phyloP scores from a whole-genome alignment of 1,140 invertebrate genomes.

The Babylonia areolata region DNA sequence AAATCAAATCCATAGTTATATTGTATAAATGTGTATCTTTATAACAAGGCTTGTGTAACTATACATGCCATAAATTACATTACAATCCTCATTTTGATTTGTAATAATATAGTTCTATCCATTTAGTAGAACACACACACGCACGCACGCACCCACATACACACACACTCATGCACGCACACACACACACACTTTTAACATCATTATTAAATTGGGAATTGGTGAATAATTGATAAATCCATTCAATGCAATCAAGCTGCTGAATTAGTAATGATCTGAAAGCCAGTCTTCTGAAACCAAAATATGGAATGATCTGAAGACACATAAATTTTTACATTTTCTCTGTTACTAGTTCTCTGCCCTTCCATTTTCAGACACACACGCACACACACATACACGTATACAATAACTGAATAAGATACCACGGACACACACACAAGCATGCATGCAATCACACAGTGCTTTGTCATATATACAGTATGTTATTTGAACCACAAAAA shows the following conservation, averaged over 20 bases:
- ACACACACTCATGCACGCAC: not conserved
- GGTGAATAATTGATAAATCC: not conserved
- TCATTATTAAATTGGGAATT: not conserved
- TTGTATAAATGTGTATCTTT: too few relatives aligned
- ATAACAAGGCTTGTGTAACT: too few relatives aligned
- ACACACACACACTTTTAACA: conserved; percentile 18
- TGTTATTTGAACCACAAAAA: too few relatives aligned
- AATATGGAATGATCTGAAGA: not conserved
- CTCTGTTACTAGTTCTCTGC: too few relatives aligned
- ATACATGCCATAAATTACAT: not conserved
- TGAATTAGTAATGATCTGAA: not conserved
- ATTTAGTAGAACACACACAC: not conserved
- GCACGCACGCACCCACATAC: not conserved
- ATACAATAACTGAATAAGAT: too few relatives aligned
- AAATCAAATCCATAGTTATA: not conserved
- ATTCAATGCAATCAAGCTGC: not conserved
- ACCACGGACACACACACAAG: not conserved
- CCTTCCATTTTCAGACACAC: too few relatives aligned
- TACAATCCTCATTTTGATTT: not conserved
- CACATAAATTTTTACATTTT: too few relatives aligned
- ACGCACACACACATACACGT: too few relatives aligned
- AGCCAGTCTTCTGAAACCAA: not conserved
- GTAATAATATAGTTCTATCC: not conserved
- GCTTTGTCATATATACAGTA: too few relatives aligned
- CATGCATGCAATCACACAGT: too few relatives aligned